phyloP scores from a whole-genome alignment of 2,113 vertebrate species.

The Pleuronectes platessa region DNA sequence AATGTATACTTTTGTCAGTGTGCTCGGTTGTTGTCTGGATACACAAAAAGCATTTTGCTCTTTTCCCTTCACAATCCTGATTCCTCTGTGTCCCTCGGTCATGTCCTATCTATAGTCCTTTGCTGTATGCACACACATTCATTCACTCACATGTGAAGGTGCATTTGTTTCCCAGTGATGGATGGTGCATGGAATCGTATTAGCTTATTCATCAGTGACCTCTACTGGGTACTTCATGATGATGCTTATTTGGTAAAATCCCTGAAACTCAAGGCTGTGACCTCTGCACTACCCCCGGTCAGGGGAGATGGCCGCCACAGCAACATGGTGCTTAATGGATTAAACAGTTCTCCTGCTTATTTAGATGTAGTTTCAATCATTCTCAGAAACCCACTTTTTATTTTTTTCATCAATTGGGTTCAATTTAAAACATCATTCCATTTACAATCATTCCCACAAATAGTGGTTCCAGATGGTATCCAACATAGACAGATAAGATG shows the following conservation, averaged over 20 bases:
- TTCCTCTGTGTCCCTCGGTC: not conserved
- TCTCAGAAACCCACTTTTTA: too few relatives aligned
- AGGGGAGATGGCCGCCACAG: not conserved
- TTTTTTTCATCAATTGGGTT: too few relatives aligned
- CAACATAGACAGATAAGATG: too few relatives aligned
- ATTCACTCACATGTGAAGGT: not conserved
- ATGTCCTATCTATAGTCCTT: not conserved
- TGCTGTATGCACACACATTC: not conserved
- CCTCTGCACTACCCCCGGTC: slow-evolving; percentile 17
- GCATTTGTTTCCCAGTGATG: not conserved
- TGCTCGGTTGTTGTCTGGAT: not conserved
- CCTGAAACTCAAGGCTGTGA: slow-evolving; percentile 12
- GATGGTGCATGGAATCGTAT: not conserved
- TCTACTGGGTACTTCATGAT: not conserved
- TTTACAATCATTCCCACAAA: too few relatives aligned
- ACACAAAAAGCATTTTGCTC: not conserved
- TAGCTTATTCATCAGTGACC: not conserved
- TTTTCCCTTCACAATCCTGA: not conserved
- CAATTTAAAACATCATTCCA: too few relatives aligned
- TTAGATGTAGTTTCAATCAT: too few relatives aligned
- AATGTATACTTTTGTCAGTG: not conserved
- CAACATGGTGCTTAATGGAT: not conserved
- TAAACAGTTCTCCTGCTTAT: too few relatives aligned
- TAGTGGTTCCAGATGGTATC: too few relatives aligned
- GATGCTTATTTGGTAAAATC: slow-evolving; percentile 25